Base-by-base conservation (phyloP, 2,888 invertebrate species). In the Hyalella azteca region DNA sequence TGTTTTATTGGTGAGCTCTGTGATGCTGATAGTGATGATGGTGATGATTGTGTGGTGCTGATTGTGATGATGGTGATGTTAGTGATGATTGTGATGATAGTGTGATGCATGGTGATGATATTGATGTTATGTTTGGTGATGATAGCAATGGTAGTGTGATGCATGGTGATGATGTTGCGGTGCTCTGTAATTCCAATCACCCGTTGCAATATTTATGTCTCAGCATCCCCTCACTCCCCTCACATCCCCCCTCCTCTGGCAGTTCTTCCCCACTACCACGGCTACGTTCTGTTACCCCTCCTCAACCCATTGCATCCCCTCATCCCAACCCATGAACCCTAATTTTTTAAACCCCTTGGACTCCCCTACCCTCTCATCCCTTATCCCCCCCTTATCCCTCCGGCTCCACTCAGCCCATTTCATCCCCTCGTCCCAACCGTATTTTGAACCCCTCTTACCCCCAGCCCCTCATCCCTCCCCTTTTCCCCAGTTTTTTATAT, bases 401-500 rank as follows among this genome's bases (percentile, higher is more conserved):
- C 5, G 45, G 7, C 48, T 19, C 36, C 54, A 36, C 3, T 26
- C 77, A 3, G 11, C 45, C 48, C 77, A 29, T 48, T 7, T 22
- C n/a, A 39, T 19, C 77, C 3, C 45, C n/a, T 29, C 26, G 29
- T 3, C 77, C 22, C 2, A 45, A 15, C 48, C n/a, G n/a, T n/a
- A n/a, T n/a, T 26, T 15, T 49, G 19, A 45, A 48, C 45, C 45
- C 78, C 36, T n/a, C 50, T 9, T n/a, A n/a, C 54, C 9, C 54
- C 26, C 9, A 22, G n/a, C 26, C n/a, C n/a, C 19, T 22, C 54
- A 54, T n/a, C n/a, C 13, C 22, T 36, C 32, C 11, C 54, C 19
- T 22, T 19, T 32, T 9, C 78, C 78, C 49, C 80, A 60, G 26
- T 76, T 78, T 80, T 78, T 82, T 80, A 80, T 80, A 82, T 82